Evolutionary conservation across 2,113 vertebrate species (phyloP).

Genomic region (Eulacestoma nigropectus): DNA sequence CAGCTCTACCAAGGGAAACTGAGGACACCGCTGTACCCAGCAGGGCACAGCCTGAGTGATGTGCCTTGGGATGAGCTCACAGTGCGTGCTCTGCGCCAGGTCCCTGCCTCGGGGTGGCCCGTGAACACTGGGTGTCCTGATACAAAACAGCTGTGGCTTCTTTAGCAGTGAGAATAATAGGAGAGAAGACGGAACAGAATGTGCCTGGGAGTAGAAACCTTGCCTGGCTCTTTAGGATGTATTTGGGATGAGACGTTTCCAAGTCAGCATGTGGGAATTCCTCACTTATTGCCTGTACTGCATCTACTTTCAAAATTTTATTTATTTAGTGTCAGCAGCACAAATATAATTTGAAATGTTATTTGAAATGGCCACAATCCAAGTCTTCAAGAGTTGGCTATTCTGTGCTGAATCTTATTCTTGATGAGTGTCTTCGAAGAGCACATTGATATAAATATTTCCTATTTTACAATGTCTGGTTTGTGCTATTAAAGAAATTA

Average conservation of each 20-base stretch:
- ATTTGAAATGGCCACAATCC: background rate
- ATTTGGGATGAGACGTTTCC: background rate
- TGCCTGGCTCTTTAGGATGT: background rate
- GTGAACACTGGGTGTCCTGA: background rate
- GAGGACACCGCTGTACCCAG: background rate
- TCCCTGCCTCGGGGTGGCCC: background rate
- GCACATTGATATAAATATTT: constrained; percentile 13
- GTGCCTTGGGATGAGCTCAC: background rate
- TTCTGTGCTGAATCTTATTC: background rate
- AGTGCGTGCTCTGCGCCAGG: background rate
- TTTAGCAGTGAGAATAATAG: background rate
- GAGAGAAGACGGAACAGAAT: constrained; percentile 10
- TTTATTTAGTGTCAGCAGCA: background rate
- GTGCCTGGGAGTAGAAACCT: background rate
- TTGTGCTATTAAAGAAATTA: background rate
- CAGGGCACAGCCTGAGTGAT: background rate
- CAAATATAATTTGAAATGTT: background rate
- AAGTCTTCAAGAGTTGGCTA: background rate
- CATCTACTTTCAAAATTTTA: background rate
- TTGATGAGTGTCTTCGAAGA: background rate
- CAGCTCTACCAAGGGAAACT: background rate
- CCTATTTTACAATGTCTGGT: background rate
- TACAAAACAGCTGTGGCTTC: background rate
- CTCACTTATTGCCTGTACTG: background rate
- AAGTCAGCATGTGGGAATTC: background rate